Conservation (phyloP, 2,888 invertebrate species). For the Electrophaes corylata region DNA sequence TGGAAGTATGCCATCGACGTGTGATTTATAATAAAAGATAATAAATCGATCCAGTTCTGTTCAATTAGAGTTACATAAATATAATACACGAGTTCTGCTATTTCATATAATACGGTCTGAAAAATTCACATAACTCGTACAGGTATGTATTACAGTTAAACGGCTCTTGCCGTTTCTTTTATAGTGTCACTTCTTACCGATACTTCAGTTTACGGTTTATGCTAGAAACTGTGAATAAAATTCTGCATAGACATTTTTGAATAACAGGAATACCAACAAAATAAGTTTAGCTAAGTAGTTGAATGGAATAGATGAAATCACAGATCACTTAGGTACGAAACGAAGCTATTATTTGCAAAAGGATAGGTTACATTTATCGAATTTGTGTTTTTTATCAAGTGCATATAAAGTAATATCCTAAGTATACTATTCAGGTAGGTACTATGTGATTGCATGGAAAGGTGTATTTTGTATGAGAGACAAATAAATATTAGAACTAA, state of each 20-base stretch:
- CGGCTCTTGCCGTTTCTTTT: conserved; percentile 17
- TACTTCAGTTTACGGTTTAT: conserved; percentile 14
- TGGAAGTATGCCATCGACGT: neutral
- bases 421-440: neutral
- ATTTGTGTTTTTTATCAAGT: neutral
- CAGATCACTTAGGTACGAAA: no score
- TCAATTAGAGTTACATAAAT: neutral
- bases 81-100: neutral
- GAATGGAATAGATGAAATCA: neutral
- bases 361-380: no score
- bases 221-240: conserved; percentile 7
- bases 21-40: neutral
- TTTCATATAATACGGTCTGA: neutral
- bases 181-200: conserved; percentile 15
- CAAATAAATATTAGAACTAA: neutral
- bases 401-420: neutral
- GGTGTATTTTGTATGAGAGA: neutral
- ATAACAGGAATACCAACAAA: neutral
- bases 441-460: neutral
- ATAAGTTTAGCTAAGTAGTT: neutral
- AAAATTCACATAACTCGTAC: conserved; percentile 33
- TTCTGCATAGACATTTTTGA: neutral
- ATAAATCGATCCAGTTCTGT: neutral
- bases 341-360: neutral
- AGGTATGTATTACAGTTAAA: conserved; percentile 17